Conservation (phyloP, 1,140 invertebrate species). For the Andricus grossulariae region DNA sequence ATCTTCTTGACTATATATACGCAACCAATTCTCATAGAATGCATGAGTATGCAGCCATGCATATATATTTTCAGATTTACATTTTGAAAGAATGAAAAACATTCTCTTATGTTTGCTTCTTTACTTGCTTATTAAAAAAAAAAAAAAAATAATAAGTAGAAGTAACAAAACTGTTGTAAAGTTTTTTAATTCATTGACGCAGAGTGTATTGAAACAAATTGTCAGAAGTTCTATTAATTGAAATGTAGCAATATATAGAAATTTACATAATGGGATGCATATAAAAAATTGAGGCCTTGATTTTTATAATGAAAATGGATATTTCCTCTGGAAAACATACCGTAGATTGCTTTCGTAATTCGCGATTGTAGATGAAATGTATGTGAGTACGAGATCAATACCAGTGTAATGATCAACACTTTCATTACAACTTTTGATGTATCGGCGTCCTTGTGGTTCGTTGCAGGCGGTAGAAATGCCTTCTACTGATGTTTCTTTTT, state of each 20-base stretch:
- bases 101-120: too few relatives aligned
- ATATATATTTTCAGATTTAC: neutral
- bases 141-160: too few relatives aligned
- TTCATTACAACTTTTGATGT: slow-evolving; percentile 29
- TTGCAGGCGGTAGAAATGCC: slow-evolving; percentile 23
- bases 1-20: slow-evolving; percentile 13
- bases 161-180: too few relatives aligned
- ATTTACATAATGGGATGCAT: too few relatives aligned
- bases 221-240: too few relatives aligned
- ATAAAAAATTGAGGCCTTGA: too few relatives aligned
- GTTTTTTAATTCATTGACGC: too few relatives aligned
- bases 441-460: slow-evolving; percentile 19
- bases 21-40: slow-evolving; percentile 4
- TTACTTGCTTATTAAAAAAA: too few relatives aligned
- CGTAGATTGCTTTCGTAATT: neutral
- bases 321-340: too few relatives aligned
- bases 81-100: neutral
- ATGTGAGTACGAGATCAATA: neutral
- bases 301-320: too few relatives aligned
- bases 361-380: neutral
- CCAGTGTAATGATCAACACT: slow-evolving; percentile 13
- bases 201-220: too few relatives aligned
- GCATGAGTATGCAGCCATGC: neutral
- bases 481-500: slow-evolving; percentile 19
- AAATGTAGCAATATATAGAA: too few relatives aligned